Evolutionary conservation across 1,140 invertebrate species (phyloP).

Genomic region (Dendrolimus punctatus): DNA sequence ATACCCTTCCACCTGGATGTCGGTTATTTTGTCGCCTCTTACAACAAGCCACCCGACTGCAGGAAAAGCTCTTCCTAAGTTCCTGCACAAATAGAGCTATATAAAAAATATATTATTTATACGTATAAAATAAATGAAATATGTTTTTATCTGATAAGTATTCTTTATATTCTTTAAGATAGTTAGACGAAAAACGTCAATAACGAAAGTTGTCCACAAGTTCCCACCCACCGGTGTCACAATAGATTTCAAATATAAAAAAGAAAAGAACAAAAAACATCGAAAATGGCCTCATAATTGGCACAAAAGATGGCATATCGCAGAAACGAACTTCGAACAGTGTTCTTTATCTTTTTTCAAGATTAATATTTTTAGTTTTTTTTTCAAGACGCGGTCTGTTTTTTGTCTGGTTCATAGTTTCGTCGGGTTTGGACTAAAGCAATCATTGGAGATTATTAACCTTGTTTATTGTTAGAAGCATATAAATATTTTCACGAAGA

Average conservation of each 20-base stretch:
- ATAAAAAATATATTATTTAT: no score
- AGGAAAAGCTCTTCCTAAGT: no score
- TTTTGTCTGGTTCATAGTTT: slow-evolving; percentile 57
- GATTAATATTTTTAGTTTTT: slow-evolving; percentile 65
- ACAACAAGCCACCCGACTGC: no score
- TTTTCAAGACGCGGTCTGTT: slow-evolving; percentile 44
- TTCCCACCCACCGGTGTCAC: slow-evolving; percentile 48
- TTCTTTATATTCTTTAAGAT: neutral
- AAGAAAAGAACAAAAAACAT: slow-evolving; percentile 36
- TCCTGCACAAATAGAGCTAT: no score
- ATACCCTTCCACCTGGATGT: no score
- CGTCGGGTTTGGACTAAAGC: slow-evolving; percentile 19
- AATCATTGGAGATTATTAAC: slow-evolving; percentile 12
- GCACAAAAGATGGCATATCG: slow-evolving; percentile 64
- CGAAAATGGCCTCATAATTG: slow-evolving; percentile 55
- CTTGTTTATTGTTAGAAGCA: no score
- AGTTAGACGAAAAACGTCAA: neutral
- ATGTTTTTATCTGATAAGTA: no score
- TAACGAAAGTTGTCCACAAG: slow-evolving; percentile 25
- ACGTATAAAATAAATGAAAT: no score
- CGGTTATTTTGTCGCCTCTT: no score
- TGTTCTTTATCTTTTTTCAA: slow-evolving; percentile 53
- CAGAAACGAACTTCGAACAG: slow-evolving; percentile 40
- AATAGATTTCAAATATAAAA: slow-evolving; percentile 17
- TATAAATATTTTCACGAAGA: no score